Evolutionary conservation across 2,888 invertebrate species (phyloP).

Genomic region (Antheraea yamamai): DNA sequence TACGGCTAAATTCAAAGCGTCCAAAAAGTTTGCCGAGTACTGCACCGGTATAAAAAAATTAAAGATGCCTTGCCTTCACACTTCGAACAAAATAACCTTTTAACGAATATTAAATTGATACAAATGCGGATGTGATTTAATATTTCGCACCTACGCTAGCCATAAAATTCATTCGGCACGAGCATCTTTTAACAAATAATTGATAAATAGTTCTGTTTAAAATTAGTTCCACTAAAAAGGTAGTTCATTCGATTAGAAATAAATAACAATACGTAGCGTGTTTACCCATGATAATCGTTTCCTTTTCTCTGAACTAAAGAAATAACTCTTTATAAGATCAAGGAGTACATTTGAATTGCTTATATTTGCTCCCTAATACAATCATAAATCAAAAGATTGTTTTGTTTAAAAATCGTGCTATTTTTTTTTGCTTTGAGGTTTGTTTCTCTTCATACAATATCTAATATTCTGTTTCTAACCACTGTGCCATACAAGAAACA

Average conservation of each 20-base stretch:
- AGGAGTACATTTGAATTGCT: neutral
- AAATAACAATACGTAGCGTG: too few species aligned
- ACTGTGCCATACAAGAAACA: too few species aligned
- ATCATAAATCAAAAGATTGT: neutral
- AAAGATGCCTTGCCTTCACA: neutral
- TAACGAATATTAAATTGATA: neutral
- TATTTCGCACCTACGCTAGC: neutral
- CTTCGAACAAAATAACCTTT: neutral
- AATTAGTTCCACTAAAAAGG: too few species aligned
- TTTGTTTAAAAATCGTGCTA: neutral
- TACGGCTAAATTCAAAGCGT: too few species aligned
- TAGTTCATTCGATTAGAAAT: too few species aligned
- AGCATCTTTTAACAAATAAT: neutral
- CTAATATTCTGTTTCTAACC: too few species aligned
- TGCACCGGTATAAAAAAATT: neutral
- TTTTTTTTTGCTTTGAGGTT: neutral
- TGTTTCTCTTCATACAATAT: neutral
- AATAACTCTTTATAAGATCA: too few species aligned
- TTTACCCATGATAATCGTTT: too few species aligned
- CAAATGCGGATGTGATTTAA: constrained; percentile 3
- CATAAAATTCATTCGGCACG: neutral
- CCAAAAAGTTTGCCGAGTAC: too few species aligned
- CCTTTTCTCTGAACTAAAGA: too few species aligned
- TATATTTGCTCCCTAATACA: neutral
- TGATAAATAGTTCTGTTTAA: too few species aligned